These are phyloP conservation scores for Rhingia rostrata DNA, from an alignment of 2,888 invertebrate genomes.

Conservation along the genomic window DNA sequence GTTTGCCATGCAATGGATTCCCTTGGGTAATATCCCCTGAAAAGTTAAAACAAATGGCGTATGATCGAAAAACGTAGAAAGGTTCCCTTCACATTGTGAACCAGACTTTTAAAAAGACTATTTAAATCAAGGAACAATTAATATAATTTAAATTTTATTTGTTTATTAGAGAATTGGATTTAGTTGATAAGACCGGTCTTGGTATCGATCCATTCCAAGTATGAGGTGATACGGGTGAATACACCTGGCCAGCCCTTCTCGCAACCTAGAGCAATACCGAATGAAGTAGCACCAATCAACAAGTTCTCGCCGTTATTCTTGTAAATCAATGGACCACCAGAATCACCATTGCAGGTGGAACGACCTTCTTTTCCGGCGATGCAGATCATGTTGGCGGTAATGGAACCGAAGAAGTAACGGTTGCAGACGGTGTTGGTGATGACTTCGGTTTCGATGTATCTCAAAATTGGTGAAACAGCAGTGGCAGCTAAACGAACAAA, in stretches of 20 bases:
- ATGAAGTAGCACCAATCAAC: constrained; percentile 80
- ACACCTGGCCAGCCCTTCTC: constrained; percentile 80
- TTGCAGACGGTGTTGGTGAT: constrained; percentile 75
- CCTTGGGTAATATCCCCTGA: too few relatives aligned
- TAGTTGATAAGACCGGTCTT: constrained; percentile 47
- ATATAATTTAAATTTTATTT: too few relatives aligned
- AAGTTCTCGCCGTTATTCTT: constrained; percentile 69
- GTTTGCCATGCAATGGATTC: too few relatives aligned
- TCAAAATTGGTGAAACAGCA: constrained; percentile 75
- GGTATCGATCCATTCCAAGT: constrained; percentile 79
- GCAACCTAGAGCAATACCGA: constrained; percentile 79
- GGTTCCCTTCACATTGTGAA: too few relatives aligned
- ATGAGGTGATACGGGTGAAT: constrained; percentile 79
- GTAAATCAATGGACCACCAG: constrained; percentile 80
- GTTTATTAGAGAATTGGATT: background rate
- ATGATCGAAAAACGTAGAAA: too few relatives aligned
- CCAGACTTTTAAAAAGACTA: too few relatives aligned
- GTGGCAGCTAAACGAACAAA: constrained; percentile 30
- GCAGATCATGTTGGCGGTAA: constrained; percentile 79
- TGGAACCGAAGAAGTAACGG: constrained; percentile 68
- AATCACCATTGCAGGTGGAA: constrained; percentile 81
- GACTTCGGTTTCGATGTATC: constrained; percentile 76
- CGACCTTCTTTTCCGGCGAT: constrained; percentile 79
- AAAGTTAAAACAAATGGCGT: too few relatives aligned
- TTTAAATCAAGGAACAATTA: too few relatives aligned